These are phyloP conservation scores for Escarpia spicata DNA, from an alignment of 2,888 invertebrate genomes.

Conservation along the genomic window DNA sequence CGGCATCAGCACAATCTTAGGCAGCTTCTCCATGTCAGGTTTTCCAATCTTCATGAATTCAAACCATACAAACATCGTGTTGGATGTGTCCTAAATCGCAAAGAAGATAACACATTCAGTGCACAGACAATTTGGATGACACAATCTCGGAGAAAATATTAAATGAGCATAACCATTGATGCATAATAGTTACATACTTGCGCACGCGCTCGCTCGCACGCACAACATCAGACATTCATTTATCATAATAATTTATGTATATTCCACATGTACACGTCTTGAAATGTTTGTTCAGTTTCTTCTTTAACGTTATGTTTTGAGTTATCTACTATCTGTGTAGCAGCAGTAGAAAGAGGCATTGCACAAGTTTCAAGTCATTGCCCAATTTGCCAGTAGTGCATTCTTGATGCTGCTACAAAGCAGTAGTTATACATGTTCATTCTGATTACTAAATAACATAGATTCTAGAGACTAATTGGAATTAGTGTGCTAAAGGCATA, in stretches of 20 bases:
- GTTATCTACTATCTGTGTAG: too few species aligned
- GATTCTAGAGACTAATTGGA: background rate
- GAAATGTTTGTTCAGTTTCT: background rate
- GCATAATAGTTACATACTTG: background rate
- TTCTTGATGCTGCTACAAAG: background rate
- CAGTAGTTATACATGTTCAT: background rate
- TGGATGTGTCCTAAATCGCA: conserved; percentile 52
- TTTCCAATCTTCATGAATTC: conserved; percentile 55
- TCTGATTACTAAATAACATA: background rate
- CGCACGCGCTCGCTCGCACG: background rate
- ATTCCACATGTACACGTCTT: background rate
- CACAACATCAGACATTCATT: background rate
- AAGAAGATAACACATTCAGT: background rate
- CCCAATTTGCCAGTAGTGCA: background rate
- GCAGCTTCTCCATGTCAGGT: conserved; percentile 34
- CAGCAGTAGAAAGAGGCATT: background rate
- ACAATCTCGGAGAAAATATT: background rate
- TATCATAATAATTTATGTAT: background rate
- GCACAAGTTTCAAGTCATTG: background rate
- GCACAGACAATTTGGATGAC: background rate
- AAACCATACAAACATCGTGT: conserved; percentile 62
- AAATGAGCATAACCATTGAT: background rate
- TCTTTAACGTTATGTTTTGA: background rate
- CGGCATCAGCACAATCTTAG: conserved; percentile 54
- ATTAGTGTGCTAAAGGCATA: background rate